Conservation (phyloP, 30 jellyfish, hydroid and myxozoan genomes). For the Hydractinia echinata region DNA sequence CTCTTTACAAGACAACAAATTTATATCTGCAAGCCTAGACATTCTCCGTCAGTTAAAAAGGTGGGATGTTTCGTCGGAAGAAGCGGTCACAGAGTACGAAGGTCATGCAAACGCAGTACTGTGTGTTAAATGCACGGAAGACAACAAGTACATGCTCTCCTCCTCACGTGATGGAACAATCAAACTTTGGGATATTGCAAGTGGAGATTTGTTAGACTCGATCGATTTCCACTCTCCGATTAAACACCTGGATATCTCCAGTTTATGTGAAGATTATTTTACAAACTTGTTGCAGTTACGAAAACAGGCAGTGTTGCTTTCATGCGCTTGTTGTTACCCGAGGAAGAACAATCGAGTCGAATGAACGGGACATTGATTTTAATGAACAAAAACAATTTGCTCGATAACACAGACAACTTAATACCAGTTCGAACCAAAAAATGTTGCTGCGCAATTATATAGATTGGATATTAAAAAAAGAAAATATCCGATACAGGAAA, state of each 20-base stretch:
- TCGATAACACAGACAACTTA: neutral
- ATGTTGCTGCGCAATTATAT: neutral
- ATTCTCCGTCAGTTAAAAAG: neutral
- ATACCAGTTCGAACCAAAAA: slow-evolving; percentile 4
- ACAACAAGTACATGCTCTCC: neutral
- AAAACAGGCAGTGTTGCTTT: slow-evolving; percentile 6
- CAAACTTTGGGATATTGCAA: neutral
- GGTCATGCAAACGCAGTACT: neutral
- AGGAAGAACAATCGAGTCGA: neutral
- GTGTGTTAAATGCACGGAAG: neutral
- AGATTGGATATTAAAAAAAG: too few species aligned
- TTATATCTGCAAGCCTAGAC: neutral
- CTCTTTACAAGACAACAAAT: neutral
- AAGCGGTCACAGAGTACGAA: neutral
- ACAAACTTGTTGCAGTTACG: neutral
- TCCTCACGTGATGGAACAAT: neutral
- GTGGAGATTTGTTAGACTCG: neutral
- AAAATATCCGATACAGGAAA: too few species aligned
- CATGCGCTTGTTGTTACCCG: neutral
- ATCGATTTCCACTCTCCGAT: neutral
- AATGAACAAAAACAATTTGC: neutral
- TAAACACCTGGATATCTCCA: neutral
- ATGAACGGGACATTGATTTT: neutral
- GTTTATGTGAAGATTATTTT: neutral
- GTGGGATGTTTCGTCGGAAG: too few species aligned